phyloP scores from a whole-genome alignment of 2,113 vertebrate species.

The Phyllostomus hastatus region DNA sequence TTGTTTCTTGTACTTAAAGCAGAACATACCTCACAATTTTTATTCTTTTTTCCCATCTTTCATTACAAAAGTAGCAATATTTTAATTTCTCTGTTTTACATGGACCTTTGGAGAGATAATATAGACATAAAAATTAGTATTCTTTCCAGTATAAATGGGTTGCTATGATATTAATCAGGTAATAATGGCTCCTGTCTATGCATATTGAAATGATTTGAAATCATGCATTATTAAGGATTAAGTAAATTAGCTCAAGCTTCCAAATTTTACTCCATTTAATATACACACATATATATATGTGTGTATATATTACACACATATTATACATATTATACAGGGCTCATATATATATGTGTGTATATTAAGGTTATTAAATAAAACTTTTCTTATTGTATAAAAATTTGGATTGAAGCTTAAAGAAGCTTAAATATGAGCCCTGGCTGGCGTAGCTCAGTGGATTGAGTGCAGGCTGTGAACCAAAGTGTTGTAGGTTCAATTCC shows the following conservation, averaged over 20 bases:
- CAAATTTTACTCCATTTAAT: neutral
- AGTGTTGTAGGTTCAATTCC: too few relatives aligned
- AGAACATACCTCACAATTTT: neutral
- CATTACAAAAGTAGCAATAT: neutral
- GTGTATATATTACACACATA: too few relatives aligned
- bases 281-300: neutral
- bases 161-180: neutral
- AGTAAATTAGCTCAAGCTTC: neutral
- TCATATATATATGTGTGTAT: neutral
- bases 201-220: neutral
- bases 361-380: neutral
- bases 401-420: neutral
- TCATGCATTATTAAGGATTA: constrained; percentile 1
- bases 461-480: too few relatives aligned
- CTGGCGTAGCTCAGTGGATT: too few relatives aligned
- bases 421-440: neutral
- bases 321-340: too few relatives aligned
- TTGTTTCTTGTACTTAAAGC: neutral
- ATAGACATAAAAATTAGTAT: neutral
- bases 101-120: neutral
- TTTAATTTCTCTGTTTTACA: neutral
- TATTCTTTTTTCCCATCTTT: neutral
- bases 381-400: neutral
- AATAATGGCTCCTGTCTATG: neutral
- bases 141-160: neutral